These are phyloP conservation scores for Eueides isabella DNA, from an alignment of 1,140 invertebrate genomes.

Conservation along the genomic window DNA sequence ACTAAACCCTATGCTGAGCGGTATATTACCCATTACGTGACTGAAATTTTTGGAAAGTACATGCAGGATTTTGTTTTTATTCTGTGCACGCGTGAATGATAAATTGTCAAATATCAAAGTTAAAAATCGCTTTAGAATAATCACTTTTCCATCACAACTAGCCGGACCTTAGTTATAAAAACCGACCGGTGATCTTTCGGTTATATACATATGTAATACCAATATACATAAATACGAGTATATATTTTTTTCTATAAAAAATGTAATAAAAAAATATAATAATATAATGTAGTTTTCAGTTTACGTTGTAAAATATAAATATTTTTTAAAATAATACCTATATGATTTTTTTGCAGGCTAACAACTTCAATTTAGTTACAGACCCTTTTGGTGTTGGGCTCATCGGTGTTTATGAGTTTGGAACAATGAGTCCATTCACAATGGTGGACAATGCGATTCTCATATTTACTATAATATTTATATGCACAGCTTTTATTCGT, in stretches of 20 bases:
- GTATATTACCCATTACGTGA: slow-evolving; percentile 2
- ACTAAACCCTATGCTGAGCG: not conserved
- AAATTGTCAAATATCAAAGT: slow-evolving; percentile 2
- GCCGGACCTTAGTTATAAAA: not conserved
- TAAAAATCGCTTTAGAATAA: not conserved
- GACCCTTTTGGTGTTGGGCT: slow-evolving; percentile 59
- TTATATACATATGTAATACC: no score
- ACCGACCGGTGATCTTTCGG: not conserved
- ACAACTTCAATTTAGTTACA: slow-evolving; percentile 41
- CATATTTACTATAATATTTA: slow-evolving; percentile 56
- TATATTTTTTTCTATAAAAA: no score
- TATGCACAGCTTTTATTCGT: slow-evolving; percentile 50
- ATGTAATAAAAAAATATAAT: no score
- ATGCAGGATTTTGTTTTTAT: slow-evolving; percentile 2
- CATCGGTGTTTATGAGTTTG: slow-evolving; percentile 66
- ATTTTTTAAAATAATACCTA: not conserved
- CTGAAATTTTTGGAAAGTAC: not conserved
- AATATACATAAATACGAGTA: no score
- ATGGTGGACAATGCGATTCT: slow-evolving; percentile 68
- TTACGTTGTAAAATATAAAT: no score
- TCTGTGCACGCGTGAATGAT: not conserved
- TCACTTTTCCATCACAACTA: not conserved
- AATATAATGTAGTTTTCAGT: no score
- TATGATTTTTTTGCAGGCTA: slow-evolving; percentile 45
- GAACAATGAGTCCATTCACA: slow-evolving; percentile 55